Evolutionary conservation across 2,888 invertebrate species (phyloP).

Genomic region (Drosophila colorata): DNA sequence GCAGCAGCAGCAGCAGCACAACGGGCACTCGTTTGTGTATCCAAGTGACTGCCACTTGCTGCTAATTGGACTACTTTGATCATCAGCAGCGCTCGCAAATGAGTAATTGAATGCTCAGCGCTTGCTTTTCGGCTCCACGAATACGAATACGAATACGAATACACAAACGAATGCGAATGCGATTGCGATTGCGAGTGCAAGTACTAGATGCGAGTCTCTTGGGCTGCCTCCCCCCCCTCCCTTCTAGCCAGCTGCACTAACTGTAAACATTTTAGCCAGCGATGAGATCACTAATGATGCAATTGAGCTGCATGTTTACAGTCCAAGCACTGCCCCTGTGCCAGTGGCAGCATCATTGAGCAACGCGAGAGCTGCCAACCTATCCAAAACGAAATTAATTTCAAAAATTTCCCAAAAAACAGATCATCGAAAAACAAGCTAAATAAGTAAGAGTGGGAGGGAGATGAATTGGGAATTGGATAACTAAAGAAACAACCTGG

Average conservation of each 20-base stretch:
- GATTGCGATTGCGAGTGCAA: not conserved
- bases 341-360: constrained; percentile 15
- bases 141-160: constrained; percentile 1
- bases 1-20: not conserved
- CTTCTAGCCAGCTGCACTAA: constrained; percentile 6
- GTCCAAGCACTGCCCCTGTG: not conserved
- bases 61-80: constrained; percentile 57
- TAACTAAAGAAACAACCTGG: no score
- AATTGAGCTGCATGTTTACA: constrained; percentile 19
- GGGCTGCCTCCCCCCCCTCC: not conserved
- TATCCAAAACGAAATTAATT: constrained; percentile 1
- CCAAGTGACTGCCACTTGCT: constrained; percentile 32
- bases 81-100: constrained; percentile 24
- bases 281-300: constrained; percentile 50
- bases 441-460: not conserved
- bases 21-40: constrained; percentile 4
- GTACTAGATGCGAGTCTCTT: constrained; percentile 11
- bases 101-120: constrained; percentile 36
- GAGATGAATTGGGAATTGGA: no score
- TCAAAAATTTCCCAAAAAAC: not conserved
- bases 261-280: constrained; percentile 7
- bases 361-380: constrained; percentile 6
- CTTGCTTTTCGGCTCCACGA: constrained; percentile 2
- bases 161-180: not conserved
- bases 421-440: not conserved